Percentiles rank a stretch among this genome's conserved stretches.
Evolutionary conservation across 2,113 vertebrate genomes (phyloP).

Genomic region (Monarcha castaneiventris): DNA sequence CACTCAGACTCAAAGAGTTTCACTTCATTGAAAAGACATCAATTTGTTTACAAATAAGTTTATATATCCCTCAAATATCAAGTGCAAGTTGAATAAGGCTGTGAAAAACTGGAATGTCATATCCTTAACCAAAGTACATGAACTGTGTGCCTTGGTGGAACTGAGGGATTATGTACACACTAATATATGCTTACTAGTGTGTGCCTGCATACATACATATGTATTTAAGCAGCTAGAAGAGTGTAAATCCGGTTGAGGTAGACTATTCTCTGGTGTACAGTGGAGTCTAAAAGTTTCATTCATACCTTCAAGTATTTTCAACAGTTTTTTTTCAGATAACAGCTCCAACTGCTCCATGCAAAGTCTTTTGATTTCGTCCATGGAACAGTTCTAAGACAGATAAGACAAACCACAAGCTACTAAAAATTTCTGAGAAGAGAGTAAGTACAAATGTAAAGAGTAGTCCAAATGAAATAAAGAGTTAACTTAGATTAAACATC

Average conservation of each 20-base stretch:
- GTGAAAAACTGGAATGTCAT: neutral
- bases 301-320: constrained; percentile 92
- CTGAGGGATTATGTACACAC: neutral
- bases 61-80: neutral
- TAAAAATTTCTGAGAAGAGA: constrained; percentile 25
- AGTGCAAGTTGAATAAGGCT: neutral
- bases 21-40: neutral
- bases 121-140: neutral
- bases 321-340: constrained; percentile 85
- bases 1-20: neutral
- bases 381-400: constrained; percentile 80
- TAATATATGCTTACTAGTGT: neutral
- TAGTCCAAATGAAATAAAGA: neutral
- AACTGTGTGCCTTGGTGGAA: neutral
- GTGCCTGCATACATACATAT: neutral
- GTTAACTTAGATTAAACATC: neutral
- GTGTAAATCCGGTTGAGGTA: neutral
- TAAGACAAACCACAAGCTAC: neutral
- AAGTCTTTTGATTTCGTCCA: constrained; percentile 90
- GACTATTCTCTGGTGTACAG: neutral
- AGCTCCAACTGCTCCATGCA: constrained; percentile 92
- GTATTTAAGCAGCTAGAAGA: neutral
- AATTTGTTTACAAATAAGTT: neutral
- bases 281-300: neutral
- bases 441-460: neutral